Evolutionary conservation across 2,113 vertebrate species (phyloP), one percentile per base, ranked within the genome.

Genomic region (Manacus vitellinus): DNA sequence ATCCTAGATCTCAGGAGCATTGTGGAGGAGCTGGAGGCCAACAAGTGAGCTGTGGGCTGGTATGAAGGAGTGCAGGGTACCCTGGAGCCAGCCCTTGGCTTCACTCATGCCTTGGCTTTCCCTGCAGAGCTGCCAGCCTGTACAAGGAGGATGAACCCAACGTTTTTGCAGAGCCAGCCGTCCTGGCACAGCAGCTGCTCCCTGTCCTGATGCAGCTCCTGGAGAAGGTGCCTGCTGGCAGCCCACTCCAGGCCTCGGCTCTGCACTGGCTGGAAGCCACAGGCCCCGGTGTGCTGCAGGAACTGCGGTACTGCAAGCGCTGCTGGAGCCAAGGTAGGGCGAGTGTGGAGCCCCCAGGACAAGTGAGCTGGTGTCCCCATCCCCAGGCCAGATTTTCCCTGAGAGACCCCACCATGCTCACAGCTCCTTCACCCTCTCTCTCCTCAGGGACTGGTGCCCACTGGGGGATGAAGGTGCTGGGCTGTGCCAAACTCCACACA

Each of bases 121-220:
- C 28, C 71, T 25, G 33, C 95, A 99, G 99, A 96, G 86, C 92
- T 10, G 20, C 88, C 91, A 98, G 95, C 77, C 96, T 99, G 66
- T 99, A 99, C 81, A 98, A 98, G 83, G 98, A 99, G 92, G 99
- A 99, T 2, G 98, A 99, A 30, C 98, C 97, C 59, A 99, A 99
- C 0, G 95, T 99, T 92, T 99, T 98, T 96, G 98, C 98, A 1
- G 99, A 99, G 92, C 98, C 98, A 1, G 97, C 97, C 2, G 62
- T 98, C 72, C 97, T 99, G 95, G 97, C 97, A 0, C 75, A 37
- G 49, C 96, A 97, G 27, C 94, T 99, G 88, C 96, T 98, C 77
- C 98, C 98, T 1, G 72, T 98, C 82, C 97, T 99, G 81, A 94
- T 98, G 65, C 97, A 86, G 88, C 95, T 98, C 80, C 94, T 97